Percentiles rank a stretch among this genome's conserved stretches.
Evolutionary conservation across 2,888 invertebrate species (phyloP).

Genomic region (Ophioninae sp.): DNA sequence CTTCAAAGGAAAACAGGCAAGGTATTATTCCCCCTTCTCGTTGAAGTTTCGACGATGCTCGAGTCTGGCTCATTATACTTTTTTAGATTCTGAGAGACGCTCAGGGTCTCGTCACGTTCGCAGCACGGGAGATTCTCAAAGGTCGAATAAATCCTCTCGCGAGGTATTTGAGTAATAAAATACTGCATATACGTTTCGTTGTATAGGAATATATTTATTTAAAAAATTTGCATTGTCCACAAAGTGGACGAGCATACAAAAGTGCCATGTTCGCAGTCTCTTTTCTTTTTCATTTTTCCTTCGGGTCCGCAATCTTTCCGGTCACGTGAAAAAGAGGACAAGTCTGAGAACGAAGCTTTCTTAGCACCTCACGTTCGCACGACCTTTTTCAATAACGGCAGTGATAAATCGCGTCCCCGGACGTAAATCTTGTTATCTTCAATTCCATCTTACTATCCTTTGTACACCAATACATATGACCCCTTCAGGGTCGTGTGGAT

Average conservation of each 20-base stretch:
- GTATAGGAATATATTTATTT: background rate
- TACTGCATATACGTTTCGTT: background rate
- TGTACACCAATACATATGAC: background rate
- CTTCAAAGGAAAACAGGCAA: background rate
- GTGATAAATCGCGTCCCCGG: constrained; percentile 49
- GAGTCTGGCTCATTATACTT: background rate
- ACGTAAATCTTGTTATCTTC: constrained; percentile 54
- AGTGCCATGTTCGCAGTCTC: constrained; percentile 21
- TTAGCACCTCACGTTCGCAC: constrained; percentile 37
- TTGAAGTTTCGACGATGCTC: background rate
- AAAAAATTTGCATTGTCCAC: constrained; percentile 13
- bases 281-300: constrained; percentile 19
- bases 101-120: background rate
- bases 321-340: constrained; percentile 48
- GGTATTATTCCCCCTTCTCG: background rate
- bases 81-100: background rate
- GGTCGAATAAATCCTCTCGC: background rate
- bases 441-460: constrained; percentile 52
- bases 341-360: constrained; percentile 47
- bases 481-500: background rate
- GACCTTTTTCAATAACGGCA: constrained; percentile 59
- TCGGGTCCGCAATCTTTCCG: constrained; percentile 42
- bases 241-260: background rate
- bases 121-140: background rate
- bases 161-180: background rate